Evolutionary conservation across 2,888 invertebrate genomes (phyloP).

Genomic region (Plemyria rubiginata): DNA sequence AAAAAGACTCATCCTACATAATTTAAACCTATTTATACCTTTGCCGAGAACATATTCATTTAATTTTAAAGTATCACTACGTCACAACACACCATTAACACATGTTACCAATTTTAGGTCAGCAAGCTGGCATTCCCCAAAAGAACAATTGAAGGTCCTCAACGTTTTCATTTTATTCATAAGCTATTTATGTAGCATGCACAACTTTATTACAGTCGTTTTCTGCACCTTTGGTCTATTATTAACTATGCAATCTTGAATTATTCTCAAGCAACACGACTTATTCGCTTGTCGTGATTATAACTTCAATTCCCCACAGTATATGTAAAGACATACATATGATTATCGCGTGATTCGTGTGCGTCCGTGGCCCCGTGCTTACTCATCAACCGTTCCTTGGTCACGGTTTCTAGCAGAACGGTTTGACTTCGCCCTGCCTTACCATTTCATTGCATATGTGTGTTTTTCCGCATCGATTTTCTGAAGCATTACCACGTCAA

Average conservation of each 20-base stretch:
- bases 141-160: neutral
- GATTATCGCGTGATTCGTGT: constrained; percentile 52
- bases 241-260: constrained; percentile 20
- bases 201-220: neutral
- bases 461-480: constrained; percentile 35
- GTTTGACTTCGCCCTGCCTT: constrained; percentile 29
- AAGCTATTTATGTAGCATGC: constrained; percentile 5
- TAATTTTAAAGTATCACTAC: neutral
- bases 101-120: neutral
- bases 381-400: constrained; percentile 48
- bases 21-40: constrained; percentile 19
- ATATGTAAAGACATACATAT: constrained; percentile 41
- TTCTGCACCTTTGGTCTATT: constrained; percentile 14
- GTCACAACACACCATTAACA: no score
- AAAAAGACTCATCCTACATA: constrained; percentile 22
- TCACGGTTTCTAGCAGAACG: constrained; percentile 55
- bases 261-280: constrained; percentile 20
- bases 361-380: constrained; percentile 49
- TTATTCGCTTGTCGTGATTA: constrained; percentile 43
- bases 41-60: neutral
- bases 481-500: constrained; percentile 14
- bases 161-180: neutral
- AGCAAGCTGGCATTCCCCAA: neutral
- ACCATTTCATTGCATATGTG: constrained; percentile 35
- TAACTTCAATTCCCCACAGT: constrained; percentile 46